Conservation (phyloP, 2,113 vertebrate species). For the Xenopus laevis region DNA sequence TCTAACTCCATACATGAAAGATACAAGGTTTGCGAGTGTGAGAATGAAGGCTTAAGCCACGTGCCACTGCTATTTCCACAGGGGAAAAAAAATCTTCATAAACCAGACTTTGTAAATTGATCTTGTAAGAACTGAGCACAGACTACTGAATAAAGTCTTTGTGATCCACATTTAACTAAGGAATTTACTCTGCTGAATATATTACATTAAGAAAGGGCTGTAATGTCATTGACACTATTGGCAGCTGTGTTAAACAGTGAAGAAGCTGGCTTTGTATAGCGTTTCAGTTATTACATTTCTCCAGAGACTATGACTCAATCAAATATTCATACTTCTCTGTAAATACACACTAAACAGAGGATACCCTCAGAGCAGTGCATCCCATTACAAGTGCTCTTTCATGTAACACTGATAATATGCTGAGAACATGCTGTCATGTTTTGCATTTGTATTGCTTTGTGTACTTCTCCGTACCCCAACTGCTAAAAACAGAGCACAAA, state of each 20-base stretch:
- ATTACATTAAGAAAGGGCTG: conserved; percentile 81
- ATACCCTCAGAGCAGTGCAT: conserved; percentile 72
- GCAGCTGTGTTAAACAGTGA: conserved; percentile 84
- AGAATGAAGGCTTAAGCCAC: conserved; percentile 29
- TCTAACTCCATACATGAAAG: no score
- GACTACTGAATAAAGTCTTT: conserved; percentile 69
- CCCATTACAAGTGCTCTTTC: conserved; percentile 89
- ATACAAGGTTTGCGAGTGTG: no score
- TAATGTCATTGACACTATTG: conserved; percentile 79
- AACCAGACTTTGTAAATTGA: conserved; percentile 65
- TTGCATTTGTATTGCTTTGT: conserved; percentile 76
- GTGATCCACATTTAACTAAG: conserved; percentile 70
- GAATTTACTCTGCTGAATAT: conserved; percentile 74
- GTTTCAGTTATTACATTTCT: conserved; percentile 84
- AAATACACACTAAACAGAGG: conserved; percentile 89
- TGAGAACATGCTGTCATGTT: conserved; percentile 79
- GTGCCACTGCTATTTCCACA: conserved; percentile 64
- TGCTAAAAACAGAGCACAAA: conserved; percentile 82
- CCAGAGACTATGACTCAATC: conserved; percentile 91
- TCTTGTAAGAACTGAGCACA: conserved; percentile 62
- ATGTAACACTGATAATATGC: conserved; percentile 77
- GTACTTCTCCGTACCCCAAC: conserved; percentile 59
- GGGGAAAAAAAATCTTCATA: conserved; percentile 75
- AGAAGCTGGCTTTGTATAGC: conserved; percentile 79
- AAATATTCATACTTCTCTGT: conserved; percentile 98